Conservation (phyloP, 2,113 vertebrate genomes). For the Alosa alosa region DNA sequence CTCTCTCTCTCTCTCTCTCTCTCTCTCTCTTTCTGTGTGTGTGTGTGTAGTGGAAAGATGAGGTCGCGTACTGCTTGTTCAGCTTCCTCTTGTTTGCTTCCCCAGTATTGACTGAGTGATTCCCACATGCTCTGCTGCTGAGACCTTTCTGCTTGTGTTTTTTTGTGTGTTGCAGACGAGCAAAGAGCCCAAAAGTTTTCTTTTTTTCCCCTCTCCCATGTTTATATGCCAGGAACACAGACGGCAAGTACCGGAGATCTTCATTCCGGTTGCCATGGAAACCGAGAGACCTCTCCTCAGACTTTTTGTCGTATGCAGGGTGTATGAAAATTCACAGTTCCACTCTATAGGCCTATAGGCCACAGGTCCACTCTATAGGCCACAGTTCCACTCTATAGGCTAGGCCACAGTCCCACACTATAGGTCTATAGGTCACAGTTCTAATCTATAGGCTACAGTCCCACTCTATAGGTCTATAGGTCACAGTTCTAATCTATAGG, state of each 20-base stretch:
- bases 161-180: not conserved
- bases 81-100: not conserved
- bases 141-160: not conserved
- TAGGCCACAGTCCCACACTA: too few species aligned
- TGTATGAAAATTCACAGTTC: slow-evolving; percentile 30
- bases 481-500: too few species aligned
- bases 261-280: slow-evolving; percentile 50
- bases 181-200: slow-evolving; percentile 24
- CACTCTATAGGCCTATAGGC: too few species aligned
- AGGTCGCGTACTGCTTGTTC: not conserved
- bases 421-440: too few species aligned
- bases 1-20: too few species aligned
- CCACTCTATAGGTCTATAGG: too few species aligned
- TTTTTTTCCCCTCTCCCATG: slow-evolving; percentile 31
- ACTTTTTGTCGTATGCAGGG: slow-evolving; percentile 35
- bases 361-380: too few species aligned
- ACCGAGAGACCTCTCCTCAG: slow-evolving; percentile 38
- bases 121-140: not conserved
- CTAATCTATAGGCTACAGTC: too few species aligned
- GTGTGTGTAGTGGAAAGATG: not conserved
- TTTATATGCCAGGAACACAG: slow-evolving; percentile 29
- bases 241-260: slow-evolving; percentile 34
- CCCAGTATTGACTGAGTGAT: not conserved
- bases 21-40: not conserved
- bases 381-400: too few species aligned